phyloP scores from a whole-genome alignment of 2,113 vertebrate species.

The Aspiorhynchus laticeps region DNA sequence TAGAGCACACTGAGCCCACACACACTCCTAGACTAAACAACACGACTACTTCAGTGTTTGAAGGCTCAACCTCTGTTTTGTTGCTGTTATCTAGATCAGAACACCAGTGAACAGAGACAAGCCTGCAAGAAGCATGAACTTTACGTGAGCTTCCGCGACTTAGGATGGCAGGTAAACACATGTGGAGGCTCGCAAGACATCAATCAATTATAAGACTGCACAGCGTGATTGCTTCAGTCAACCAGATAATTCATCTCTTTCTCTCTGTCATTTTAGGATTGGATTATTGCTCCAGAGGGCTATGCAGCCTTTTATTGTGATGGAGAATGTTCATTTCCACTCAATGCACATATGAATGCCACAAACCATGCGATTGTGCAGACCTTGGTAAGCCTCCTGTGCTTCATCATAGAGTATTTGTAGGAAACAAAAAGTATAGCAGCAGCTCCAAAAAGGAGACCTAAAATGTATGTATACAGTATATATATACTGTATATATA shows the following conservation, averaged over 20 bases:
- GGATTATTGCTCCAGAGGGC: constrained; percentile 98
- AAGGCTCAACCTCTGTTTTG: constrained; percentile 50
- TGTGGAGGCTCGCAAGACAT: background rate
- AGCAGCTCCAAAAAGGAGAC: background rate
- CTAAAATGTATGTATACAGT: too few species aligned
- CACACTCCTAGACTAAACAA: constrained; percentile 58
- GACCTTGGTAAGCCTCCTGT: constrained; percentile 84
- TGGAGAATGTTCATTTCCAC: constrained; percentile 97
- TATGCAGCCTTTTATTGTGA: constrained; percentile 98
- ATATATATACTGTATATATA: too few species aligned
- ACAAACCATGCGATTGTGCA: constrained; percentile 99
- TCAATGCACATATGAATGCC: constrained; percentile 99
- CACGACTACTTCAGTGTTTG: constrained; percentile 43
- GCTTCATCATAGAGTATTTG: background rate
- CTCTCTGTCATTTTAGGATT: constrained; percentile 80
- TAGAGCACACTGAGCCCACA: constrained; percentile 46
- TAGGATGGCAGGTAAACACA: constrained; percentile 93
- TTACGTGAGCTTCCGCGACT: constrained; percentile 96
- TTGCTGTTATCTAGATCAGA: constrained; percentile 82
- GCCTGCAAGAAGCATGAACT: constrained; percentile 99
- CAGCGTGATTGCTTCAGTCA: background rate
- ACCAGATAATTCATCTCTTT: background rate
- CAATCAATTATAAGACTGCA: background rate
- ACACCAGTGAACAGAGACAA: constrained; percentile 96
- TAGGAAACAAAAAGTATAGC: too few species aligned